A percentile compares a stretch with the other conserved stretches of the same genome.
phyloP scores from a whole-genome alignment of 2,113 vertebrate species.

The Hemiprocne comata region DNA sequence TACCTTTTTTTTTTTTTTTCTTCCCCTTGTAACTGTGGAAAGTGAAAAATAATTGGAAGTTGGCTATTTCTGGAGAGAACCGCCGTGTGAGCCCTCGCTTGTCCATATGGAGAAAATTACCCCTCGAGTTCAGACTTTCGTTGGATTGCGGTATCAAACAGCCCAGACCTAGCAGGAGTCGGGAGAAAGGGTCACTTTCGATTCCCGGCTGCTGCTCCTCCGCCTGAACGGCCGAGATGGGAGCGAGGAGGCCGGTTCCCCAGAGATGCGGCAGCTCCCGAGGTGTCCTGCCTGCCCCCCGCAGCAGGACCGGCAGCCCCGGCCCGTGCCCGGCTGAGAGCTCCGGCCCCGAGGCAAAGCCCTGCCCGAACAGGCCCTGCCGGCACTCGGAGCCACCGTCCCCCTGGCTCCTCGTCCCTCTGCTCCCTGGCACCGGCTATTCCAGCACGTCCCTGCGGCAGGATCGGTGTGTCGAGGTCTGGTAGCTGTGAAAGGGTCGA shows the following conservation, averaged over 20 bases:
- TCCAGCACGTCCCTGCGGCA: not conserved
- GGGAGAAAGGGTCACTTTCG: not conserved
- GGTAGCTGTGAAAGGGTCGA: not conserved
- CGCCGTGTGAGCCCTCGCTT: not conserved
- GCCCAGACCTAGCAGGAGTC: not conserved
- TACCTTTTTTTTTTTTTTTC: not conserved
- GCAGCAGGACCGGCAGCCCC: too few relatives aligned
- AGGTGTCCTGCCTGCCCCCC: not conserved
- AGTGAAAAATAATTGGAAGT: not conserved
- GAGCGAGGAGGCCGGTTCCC: not conserved
- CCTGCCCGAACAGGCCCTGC: not conserved
- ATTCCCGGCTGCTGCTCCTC: not conserved
- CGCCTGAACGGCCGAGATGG: not conserved
- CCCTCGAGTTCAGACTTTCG: not conserved
- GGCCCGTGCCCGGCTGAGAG: too few relatives aligned
- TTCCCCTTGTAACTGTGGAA: not conserved
- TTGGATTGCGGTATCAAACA: not conserved
- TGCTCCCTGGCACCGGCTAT: rapidly evolving
- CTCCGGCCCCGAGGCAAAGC: not conserved
- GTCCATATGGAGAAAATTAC: constrained; percentile 61
- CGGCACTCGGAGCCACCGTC: not conserved
- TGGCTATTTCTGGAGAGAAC: not conserved
- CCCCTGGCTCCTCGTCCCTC: not conserved
- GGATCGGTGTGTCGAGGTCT: rapidly evolving
- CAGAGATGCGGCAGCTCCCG: not conserved